Evolutionary conservation across 2,888 invertebrate species (phyloP).

Genomic region (Hypomecis punctinalis): DNA sequence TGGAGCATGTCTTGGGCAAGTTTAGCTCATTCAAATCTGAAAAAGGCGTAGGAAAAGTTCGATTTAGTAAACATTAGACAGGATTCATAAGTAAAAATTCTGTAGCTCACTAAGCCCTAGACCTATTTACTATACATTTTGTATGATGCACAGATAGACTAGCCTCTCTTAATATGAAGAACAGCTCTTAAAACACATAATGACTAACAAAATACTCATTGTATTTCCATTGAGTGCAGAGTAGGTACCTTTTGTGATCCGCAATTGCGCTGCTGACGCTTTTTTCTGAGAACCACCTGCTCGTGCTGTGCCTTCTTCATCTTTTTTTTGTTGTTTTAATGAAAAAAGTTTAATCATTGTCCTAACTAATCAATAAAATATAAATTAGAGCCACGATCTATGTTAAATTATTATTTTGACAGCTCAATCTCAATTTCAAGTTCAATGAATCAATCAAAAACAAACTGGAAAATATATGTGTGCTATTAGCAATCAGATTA

Average conservation of each 20-base stretch:
- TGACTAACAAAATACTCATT: constrained; percentile 16
- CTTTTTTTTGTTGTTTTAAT: constrained; percentile 99
- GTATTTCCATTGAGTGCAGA: constrained; percentile 37
- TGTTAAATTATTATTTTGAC: constrained; percentile 69
- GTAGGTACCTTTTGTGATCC: constrained; percentile 96
- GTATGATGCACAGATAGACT: not conserved
- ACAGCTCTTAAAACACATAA: constrained; percentile 1
- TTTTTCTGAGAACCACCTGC: constrained; percentile 92
- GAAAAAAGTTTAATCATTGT: constrained; percentile 99
- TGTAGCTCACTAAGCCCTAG: not conserved
- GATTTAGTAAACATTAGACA: constrained; percentile 2
- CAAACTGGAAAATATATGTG: constrained; percentile 10
- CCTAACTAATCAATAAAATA: constrained; percentile 77
- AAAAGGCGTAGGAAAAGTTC: constrained; percentile 57
- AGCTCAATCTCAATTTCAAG: constrained; percentile 56
- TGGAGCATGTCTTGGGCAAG: constrained; percentile 97
- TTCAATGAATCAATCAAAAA: constrained; percentile 35
- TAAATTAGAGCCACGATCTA: constrained; percentile 70
- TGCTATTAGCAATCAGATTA: constrained; percentile 5
- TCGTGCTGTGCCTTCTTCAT: constrained; percentile 92
- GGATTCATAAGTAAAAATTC: not conserved
- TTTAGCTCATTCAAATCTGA: constrained; percentile 98
- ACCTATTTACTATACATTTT: not conserved
- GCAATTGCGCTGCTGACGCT: constrained; percentile 97
- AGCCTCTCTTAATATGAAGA: not conserved